Percentiles rank a stretch among this genome's conserved stretches.
Evolutionary conservation across 2,113 vertebrate species (phyloP).

Genomic region (Paratilapia polleni): DNA sequence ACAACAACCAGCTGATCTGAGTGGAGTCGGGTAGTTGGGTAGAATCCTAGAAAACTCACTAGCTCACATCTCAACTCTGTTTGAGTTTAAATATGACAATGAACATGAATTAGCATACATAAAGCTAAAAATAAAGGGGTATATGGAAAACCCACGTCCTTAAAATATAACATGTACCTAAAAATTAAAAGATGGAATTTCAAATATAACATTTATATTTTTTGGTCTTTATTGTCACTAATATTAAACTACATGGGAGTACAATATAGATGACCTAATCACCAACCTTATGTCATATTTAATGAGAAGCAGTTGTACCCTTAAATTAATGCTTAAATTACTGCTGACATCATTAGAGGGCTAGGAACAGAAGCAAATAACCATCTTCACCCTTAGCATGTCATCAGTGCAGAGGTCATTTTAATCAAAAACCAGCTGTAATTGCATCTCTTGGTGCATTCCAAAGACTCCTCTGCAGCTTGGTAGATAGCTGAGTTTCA

Average conservation of each 20-base stretch:
- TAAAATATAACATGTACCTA: too few relatives aligned
- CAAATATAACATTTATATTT: not conserved
- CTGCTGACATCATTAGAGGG: slow-evolving; percentile 1
- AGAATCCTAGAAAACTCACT: too few relatives aligned
- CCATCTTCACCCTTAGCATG: slow-evolving; percentile 11
- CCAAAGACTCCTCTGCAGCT: slow-evolving; percentile 49
- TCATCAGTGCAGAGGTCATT: slow-evolving; percentile 39
- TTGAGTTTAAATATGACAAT: too few relatives aligned
- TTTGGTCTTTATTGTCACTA: not conserved
- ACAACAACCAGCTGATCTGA: not conserved
- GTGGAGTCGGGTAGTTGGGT: not conserved
- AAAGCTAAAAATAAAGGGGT: too few relatives aligned
- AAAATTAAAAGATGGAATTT: too few relatives aligned
- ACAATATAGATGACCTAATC: not conserved
- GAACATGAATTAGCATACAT: too few relatives aligned
- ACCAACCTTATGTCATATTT: not conserved
- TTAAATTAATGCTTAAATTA: not conserved
- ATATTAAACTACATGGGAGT: not conserved
- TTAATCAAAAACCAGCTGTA: slow-evolving; percentile 38
- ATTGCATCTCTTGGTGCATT: slow-evolving; percentile 57
- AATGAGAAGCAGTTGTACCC: not conserved
- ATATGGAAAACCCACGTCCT: too few relatives aligned
- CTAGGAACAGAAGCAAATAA: not conserved
- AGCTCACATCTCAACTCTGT: too few relatives aligned
- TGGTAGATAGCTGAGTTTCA: slow-evolving; percentile 55